Evolutionary conservation across 2,888 invertebrate species (phyloP), one percentile per base, ranked within the genome.

Genomic region (Pocota personata): DNA sequence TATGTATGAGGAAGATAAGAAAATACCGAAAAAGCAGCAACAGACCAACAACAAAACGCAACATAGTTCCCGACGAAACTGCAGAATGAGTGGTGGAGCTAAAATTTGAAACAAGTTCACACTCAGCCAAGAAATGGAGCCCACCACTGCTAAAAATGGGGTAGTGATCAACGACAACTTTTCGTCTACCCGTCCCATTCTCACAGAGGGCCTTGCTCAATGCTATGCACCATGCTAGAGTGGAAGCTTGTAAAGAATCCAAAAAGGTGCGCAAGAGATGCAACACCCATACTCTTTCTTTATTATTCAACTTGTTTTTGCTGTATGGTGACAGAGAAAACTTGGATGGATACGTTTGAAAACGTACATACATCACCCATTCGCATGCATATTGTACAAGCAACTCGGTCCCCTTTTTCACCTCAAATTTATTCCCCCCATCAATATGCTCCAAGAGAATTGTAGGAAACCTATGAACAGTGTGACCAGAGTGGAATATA

Each of bases 351-450:
- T 35, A 50, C 27, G 37, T 72, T 72, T 12, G 37, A 62, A 30
- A 21, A 58, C n/a, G 55, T 78, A 57, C 48, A 72, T 78, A 57
- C 48, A 72, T 67, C 66, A 73, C 67, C 40, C 62, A 62, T 67
- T 58, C 67, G 72, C 66, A 78, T 72, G 72, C 66, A 78, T 72
- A 77, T 77, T 72, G 82, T 71, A 57, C 76, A 35, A 58, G 46
- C 57, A 27, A 27, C 40, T 35, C n/a, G n/a, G n/a, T 43, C 40
- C 67, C 35, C 71, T n/a, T 57, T 69, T 40, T 62, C 7, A 10
- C 14, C 30, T 46, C 27, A 30, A 60, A 30, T 30, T 27, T 2
- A 46, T 55, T 46, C 50, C 50, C 35, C 43, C 32, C 24, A 19
- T 37, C 14, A 19, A 21, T 7, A 3, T 43, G 19, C 46, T 46